A percentile compares a stretch with the other conserved stretches of the same genome.
phyloP scores from a whole-genome alignment of 2,797 vertebrate genomes.

The Lepilemur ruficaudatus region DNA sequence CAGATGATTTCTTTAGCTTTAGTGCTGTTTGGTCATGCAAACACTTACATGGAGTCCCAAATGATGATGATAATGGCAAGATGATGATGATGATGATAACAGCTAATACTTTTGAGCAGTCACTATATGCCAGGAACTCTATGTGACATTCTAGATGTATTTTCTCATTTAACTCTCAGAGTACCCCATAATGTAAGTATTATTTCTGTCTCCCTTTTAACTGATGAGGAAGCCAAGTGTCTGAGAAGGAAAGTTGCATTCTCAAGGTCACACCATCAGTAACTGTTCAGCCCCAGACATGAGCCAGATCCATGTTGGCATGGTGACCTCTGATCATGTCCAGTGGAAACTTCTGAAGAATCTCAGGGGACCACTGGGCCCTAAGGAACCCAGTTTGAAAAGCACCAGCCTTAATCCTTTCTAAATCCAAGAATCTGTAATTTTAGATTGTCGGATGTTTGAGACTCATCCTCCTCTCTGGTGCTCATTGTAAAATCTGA shows the following conservation, averaged over 20 bases:
- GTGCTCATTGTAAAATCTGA: neutral
- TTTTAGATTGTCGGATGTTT: neutral
- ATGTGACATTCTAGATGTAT: neutral
- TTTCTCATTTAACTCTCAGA: neutral
- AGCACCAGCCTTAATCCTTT: neutral
- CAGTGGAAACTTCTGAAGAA: neutral
- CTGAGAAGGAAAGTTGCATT: neutral
- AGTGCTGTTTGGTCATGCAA: neutral
- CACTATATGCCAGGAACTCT: too few relatives aligned
- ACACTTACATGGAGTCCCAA: neutral
- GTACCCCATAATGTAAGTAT: neutral
- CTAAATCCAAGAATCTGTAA: neutral
- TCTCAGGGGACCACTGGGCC: neutral
- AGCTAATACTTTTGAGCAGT: neutral
- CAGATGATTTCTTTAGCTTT: neutral
- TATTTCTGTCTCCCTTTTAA: neutral
- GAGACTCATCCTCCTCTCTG: neutral
- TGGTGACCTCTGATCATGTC: neutral
- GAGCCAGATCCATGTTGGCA: neutral
- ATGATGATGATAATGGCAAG: neutral
- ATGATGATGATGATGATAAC: fast-evolving
- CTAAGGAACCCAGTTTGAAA: neutral
- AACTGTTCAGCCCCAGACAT: neutral
- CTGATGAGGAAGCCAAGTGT: neutral
- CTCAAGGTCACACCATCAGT: fast-evolving